Evolutionary conservation across 2,797 vertebrate genomes (phyloP).

Genomic region (Schizothorax lantsangensis): DNA sequence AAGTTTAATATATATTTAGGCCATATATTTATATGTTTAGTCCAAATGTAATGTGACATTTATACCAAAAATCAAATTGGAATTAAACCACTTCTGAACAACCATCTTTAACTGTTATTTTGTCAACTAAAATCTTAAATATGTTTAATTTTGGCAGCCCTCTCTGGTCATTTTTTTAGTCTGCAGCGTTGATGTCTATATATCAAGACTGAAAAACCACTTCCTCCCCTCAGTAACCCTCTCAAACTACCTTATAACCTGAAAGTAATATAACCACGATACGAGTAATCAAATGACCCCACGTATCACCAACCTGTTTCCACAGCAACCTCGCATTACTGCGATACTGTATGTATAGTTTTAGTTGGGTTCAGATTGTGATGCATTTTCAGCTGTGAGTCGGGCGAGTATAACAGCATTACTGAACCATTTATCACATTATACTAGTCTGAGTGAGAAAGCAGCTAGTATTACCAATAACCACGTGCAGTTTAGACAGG

Average conservation of each 20-base stretch:
- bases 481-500: neutral
- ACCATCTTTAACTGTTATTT: neutral
- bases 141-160: neutral
- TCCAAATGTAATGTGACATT: neutral
- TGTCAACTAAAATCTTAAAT: neutral
- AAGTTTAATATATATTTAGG: neutral
- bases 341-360: neutral
- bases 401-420: conserved; percentile 29
- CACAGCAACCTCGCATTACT: conserved; percentile 11
- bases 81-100: neutral
- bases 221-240: neutral
- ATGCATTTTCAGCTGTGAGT: conserved; percentile 4
- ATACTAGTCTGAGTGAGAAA: conserved; percentile 32
- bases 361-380: conserved; percentile 4
- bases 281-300: conserved; percentile 38
- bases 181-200: neutral
- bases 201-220: neutral
- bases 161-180: neutral
- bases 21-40: neutral
- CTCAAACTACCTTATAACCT: conserved; percentile 24
- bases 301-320: conserved; percentile 7
- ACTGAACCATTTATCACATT: conserved; percentile 51
- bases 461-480: conserved; percentile 28
- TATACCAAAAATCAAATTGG: neutral
- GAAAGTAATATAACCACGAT: conserved; percentile 29